A percentile compares a stretch with the other conserved stretches of the same genome.
Conservation (phyloP, 2,797 vertebrate genomes). For the Clarias platycephalus region DNA sequence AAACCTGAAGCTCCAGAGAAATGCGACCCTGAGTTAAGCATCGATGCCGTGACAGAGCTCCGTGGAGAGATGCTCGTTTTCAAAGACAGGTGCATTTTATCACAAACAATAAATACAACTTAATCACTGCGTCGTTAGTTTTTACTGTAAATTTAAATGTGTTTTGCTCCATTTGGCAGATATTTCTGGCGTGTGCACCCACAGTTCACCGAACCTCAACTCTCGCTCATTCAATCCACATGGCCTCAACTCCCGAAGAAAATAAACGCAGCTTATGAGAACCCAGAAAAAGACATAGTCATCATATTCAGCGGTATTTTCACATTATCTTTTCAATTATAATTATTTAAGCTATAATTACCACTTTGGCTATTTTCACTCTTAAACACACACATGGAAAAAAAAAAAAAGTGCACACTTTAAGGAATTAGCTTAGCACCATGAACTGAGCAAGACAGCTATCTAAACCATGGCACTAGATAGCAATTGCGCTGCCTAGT, state of each 20-base stretch:
- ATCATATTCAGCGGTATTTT: constrained; percentile 75
- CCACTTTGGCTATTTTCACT: not conserved
- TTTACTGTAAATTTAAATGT: not conserved
- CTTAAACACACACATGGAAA: not conserved
- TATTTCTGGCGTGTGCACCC: constrained; percentile 95
- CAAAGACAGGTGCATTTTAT: constrained; percentile 84
- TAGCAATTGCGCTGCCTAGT: not conserved
- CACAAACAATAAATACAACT: not conserved
- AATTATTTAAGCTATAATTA: too few relatives aligned
- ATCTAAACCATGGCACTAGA: not conserved
- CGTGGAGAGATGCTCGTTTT: constrained; percentile 92
- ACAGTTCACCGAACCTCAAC: constrained; percentile 84
- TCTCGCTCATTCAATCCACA: constrained; percentile 83
- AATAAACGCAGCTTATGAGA: constrained; percentile 92
- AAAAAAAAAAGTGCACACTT: not conserved
- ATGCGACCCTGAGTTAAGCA: constrained; percentile 82
- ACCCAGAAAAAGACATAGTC: constrained; percentile 78
- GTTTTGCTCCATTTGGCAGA: constrained; percentile 63
- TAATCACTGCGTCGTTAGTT: not conserved
- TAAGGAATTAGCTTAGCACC: not conserved
- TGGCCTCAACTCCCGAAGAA: constrained; percentile 90
- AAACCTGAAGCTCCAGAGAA: constrained; percentile 89
- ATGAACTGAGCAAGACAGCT: not conserved
- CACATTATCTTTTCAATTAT: not conserved
- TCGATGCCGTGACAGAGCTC: constrained; percentile 91